Base-by-base conservation (phyloP, 2,888 invertebrate genomes). In the Perizoma flavofasciatum region DNA sequence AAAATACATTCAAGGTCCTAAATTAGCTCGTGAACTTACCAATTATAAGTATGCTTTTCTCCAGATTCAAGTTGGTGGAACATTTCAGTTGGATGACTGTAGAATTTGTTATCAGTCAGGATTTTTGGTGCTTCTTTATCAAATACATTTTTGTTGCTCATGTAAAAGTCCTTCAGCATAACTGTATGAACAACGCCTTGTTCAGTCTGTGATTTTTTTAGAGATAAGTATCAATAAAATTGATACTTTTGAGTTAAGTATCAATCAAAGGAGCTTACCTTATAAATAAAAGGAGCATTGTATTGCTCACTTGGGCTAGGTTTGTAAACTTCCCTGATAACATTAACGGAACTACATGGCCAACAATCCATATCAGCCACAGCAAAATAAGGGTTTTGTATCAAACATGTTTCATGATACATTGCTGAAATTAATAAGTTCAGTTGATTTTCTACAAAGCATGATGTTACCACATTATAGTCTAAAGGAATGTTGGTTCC, bases 351-450 rank as follows among this genome's bases (percentile, higher is more conserved):
- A 75, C 95, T 95, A 75, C 97, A 97, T 0, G 97, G 96, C 94
- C 95, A 96, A 78, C 97, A 97, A 78, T 96, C 96, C 93, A 97
- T 95, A 74, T 96, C 96, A n/a, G 93, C 92, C 7, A 97, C 94
- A 78, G 94, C 94, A 80, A 96, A 97, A 79, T 95, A 96, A 9
- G 97, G 97, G 87, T 97, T 97, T 78, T 95, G 95, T 70, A 97
- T 86, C 41, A 97, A 88, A 80, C 97, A 97, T 75, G 96, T 95
- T 85, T 97, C 97, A 89, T 97, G 97, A 74, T 97, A 97, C 46
- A 95, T 93, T 81, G 95, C 97, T 94, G 88, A 71, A 83, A 94
- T 79, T 33, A 33, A 10, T 41, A 66, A 37, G 35, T 7, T 10
- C 10, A 48, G 37, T 48, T 4, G 4, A 33, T 5, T 34, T 48